A percentile compares a stretch with the other conserved stretches of the same genome.
phyloP scores from a whole-genome alignment of 2,888 invertebrate species.

The Cheilosia pagana region DNA sequence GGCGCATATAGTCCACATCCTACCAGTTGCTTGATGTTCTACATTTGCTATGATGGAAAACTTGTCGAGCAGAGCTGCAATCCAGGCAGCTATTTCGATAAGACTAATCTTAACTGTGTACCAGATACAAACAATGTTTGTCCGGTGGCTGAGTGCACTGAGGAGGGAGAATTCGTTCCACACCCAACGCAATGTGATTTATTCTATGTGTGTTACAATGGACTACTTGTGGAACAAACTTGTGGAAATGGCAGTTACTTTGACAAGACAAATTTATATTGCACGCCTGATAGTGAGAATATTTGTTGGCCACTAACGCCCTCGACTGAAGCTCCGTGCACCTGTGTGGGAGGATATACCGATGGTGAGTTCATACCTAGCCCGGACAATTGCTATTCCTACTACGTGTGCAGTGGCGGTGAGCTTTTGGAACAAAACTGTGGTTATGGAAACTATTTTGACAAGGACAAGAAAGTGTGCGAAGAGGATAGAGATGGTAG shows the following conservation, averaged over 20 bases:
- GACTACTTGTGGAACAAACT: slow-evolving; percentile 61
- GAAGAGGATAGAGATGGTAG: slow-evolving; percentile 43
- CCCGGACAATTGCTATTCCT: slow-evolving; percentile 66
- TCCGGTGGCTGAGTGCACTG: slow-evolving; percentile 69
- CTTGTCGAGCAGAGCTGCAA: slow-evolving; percentile 75
- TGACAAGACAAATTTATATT: slow-evolving; percentile 21
- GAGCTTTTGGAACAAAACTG: slow-evolving; percentile 71
- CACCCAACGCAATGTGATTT: slow-evolving; percentile 19
- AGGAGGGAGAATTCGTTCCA: slow-evolving; percentile 20
- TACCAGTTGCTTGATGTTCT: slow-evolving; percentile 24
- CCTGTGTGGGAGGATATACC: slow-evolving; percentile 39
- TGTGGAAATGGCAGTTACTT: slow-evolving; percentile 78
- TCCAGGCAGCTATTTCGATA: slow-evolving; percentile 77
- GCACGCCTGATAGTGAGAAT: slow-evolving; percentile 37
- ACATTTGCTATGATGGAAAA: slow-evolving; percentile 72
- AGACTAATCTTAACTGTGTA: neutral
- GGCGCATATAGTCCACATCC: slow-evolving; percentile 28
- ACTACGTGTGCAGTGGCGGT: slow-evolving; percentile 76
- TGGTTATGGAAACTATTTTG: slow-evolving; percentile 71
- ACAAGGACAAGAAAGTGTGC: slow-evolving; percentile 33
- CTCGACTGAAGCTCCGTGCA: slow-evolving; percentile 1
- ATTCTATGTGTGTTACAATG: slow-evolving; percentile 74
- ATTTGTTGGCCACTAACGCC: slow-evolving; percentile 16
- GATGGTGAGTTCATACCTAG: slow-evolving; percentile 72
- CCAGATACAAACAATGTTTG: slow-evolving; percentile 67